A percentile compares a stretch with the other conserved stretches of the same genome.
Evolutionary conservation across 2,888 invertebrate genomes (phyloP).

Genomic region (Lasioglossum figueresi): DNA sequence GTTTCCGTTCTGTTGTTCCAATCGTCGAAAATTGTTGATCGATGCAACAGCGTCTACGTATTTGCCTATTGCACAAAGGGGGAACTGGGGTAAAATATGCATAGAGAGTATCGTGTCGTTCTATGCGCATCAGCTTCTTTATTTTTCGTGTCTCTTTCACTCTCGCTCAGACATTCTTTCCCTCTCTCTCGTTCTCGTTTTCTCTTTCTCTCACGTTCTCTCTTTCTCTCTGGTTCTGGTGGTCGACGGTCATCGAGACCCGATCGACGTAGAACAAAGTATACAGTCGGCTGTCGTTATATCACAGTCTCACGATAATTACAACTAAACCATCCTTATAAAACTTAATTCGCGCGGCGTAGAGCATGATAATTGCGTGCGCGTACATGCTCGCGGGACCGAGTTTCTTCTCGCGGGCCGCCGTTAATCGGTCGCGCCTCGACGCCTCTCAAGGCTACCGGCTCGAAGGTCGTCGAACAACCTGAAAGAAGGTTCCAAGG

Average conservation of each 20-base stretch:
- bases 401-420: conserved; percentile 32
- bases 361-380: conserved; percentile 55
- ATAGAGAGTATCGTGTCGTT: conserved; percentile 10
- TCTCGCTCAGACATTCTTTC: not conserved
- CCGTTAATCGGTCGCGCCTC: conserved; percentile 60
- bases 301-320: conserved; percentile 80
- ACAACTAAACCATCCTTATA: conserved; percentile 74
- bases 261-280: conserved; percentile 74
- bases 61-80: not conserved
- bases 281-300: conserved; percentile 75
- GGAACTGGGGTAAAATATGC: conserved; percentile 17
- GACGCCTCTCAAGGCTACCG: conserved; percentile 52
- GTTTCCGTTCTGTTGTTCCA: no score
- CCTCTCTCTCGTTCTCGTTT: not conserved
- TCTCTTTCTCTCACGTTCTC: conserved; percentile 66
- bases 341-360: conserved; percentile 63
- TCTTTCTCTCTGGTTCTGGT: conserved; percentile 40
- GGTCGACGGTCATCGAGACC: conserved; percentile 55
- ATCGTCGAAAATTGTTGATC: conserved; percentile 18
- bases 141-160: conserved; percentile 59
- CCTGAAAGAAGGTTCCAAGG: conserved; percentile 44
- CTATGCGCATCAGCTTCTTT: conserved; percentile 67
- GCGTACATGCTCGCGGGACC: conserved; percentile 31
- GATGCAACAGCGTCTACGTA: not conserved
- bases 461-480: conserved; percentile 54